These are phyloP conservation scores for Falco novaeseelandiae DNA, from an alignment of 2,797 vertebrate species.

Conservation along the genomic window DNA sequence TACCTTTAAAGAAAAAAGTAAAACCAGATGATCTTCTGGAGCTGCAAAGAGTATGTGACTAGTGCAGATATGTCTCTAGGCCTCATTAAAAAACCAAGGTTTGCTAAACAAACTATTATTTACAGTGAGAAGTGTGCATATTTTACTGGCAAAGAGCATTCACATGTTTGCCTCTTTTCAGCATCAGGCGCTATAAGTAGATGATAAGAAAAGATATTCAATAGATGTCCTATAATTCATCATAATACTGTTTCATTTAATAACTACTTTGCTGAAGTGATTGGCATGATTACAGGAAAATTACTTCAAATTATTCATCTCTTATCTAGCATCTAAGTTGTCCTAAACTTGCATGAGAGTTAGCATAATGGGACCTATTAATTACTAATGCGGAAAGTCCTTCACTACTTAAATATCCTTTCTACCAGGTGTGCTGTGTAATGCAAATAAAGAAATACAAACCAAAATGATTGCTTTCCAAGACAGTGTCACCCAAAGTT, in stretches of 20 bases:
- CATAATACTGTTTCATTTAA: constrained; percentile 86
- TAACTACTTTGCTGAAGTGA: constrained; percentile 87
- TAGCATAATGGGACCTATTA: constrained; percentile 83
- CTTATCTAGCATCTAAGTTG: constrained; percentile 84
- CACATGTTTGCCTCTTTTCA: constrained; percentile 76
- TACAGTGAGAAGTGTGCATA: constrained; percentile 75
- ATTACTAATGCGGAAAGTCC: constrained; percentile 82
- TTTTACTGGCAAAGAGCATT: constrained; percentile 72
- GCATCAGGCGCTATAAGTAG: constrained; percentile 73
- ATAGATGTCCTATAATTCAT: constrained; percentile 84
- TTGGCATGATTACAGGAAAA: constrained; percentile 87
- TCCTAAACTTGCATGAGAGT: constrained; percentile 83
- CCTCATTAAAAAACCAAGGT: constrained; percentile 79
- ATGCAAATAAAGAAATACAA: constrained; percentile 75
- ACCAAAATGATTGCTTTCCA: constrained; percentile 51
- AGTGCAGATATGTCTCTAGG: constrained; percentile 58
- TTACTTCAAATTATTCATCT: constrained; percentile 87
- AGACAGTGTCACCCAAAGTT: constrained; percentile 64
- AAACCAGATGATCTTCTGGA: constrained; percentile 48
- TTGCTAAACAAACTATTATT: constrained; percentile 84
- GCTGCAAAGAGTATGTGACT: constrained; percentile 9
- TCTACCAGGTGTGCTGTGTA: constrained; percentile 72
- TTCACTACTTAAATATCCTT: constrained; percentile 76
- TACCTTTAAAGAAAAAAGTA: constrained; percentile 69
- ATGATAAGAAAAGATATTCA: constrained; percentile 82